Conservation (phyloP, 1,140 invertebrate species). For the Drosophila busckii region DNA sequence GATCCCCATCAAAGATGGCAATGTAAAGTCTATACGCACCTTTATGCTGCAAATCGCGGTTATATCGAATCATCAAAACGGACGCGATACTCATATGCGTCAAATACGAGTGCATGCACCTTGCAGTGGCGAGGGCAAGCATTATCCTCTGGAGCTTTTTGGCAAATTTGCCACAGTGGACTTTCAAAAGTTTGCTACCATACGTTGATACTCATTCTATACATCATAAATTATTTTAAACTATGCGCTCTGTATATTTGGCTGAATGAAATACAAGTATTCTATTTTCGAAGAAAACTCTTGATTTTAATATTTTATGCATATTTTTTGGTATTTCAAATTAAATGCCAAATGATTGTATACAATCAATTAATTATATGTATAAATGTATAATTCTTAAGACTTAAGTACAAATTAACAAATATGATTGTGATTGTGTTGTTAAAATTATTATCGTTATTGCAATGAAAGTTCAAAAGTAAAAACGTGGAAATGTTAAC, state of each 20-base stretch:
- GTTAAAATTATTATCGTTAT: conserved; percentile 58
- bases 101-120: conserved; percentile 98
- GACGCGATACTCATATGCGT: conserved; percentile 97
- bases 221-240: neutral
- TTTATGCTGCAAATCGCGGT: conserved; percentile 99
- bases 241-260: too few relatives aligned
- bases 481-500: conserved; percentile 37
- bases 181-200: conserved; percentile 88
- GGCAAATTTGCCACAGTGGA: conserved; percentile 90
- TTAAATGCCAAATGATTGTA: conserved; percentile 41
- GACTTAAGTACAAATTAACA: conserved; percentile 70
- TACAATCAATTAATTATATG: conserved; percentile 25
- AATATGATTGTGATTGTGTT: conserved; percentile 45
- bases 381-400: conserved; percentile 28
- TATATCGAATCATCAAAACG: conserved; percentile 99
- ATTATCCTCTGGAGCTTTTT: conserved; percentile 86
- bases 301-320: conserved; percentile 30
- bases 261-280: conserved; percentile 34
- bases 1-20: conserved; percentile 94
- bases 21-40: conserved; percentile 92
- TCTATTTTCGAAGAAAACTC: conserved; percentile 45
- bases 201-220: conserved; percentile 81
- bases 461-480: conserved; percentile 25
- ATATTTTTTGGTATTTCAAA: conserved; percentile 56
- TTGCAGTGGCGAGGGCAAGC: conserved; percentile 84